Base-by-base conservation (phyloP, 2,113 vertebrate genomes). In the Psilopsiagon aymara region DNA sequence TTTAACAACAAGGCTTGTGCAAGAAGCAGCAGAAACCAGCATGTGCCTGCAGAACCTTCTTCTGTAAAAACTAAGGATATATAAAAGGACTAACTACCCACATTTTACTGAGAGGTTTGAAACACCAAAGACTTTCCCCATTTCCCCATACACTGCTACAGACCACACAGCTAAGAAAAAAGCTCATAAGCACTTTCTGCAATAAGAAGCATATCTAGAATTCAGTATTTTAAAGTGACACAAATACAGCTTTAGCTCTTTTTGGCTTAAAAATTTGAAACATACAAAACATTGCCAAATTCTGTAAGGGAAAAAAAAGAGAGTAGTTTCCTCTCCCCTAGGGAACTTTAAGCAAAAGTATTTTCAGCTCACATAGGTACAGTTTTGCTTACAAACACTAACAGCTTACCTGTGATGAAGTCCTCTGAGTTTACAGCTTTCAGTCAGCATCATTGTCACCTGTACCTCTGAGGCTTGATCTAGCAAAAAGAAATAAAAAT, bases 401-500 rank as follows among this genome's bases (percentile, higher is more conserved):
- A 51, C 21, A 66, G 71, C 98, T 98, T 91, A 99, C 99, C 99
- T 99, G 97, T 99, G 99, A 97, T 99, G 99, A 94, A 99, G 99
- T 17, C 99, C 99, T 75, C 99, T 98, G 9, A 99, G 98, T 95
- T 99, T 99, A 96, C 99, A 99, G 92, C 99, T 99, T 97, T 99
- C 99, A 5, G 99, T 99, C 92, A 99, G 95, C 99, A 99, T 99
- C 99, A 99, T 99, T 31, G 99, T 99, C 98, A 99, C 99, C 97
- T 99, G 99, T 37, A 99, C 98, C 98, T 99, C 99, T 10, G 99
- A 99, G 19, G 99, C 99, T 79, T 99, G 99, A 97, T 99, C 99
- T 99, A 94, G 47, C 62, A n/a, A 51, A 75, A 83, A 68, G 25
- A 96, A 74, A 59, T 52, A 64, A 66, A 31, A 47, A 46, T 2